A percentile compares a stretch with the other conserved stretches of the same genome.
These are phyloP conservation scores for Marasmarcha lunaedactyla DNA, from an alignment of 2,888 invertebrate genomes.

Conservation along the genomic window DNA sequence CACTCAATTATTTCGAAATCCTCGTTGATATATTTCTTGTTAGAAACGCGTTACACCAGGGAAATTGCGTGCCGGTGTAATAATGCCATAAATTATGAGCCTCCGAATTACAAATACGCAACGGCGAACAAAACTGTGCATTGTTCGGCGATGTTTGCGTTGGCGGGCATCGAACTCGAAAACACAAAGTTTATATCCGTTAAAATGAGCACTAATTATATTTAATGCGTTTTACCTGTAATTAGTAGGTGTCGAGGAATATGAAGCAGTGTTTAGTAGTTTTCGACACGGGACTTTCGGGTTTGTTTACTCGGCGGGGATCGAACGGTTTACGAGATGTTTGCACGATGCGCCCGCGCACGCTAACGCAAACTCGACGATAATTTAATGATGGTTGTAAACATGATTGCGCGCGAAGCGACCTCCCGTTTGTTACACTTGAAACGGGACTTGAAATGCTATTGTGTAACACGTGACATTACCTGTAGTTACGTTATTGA, in stretches of 20 bases:
- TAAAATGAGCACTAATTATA: constrained; percentile 60
- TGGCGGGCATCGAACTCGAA: constrained; percentile 45
- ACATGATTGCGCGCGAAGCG: constrained; percentile 26
- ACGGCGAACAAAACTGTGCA: constrained; percentile 39
- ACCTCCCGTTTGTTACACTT: neutral
- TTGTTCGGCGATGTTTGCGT: constrained; percentile 34
- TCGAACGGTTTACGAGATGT: constrained; percentile 49
- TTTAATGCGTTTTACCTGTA: constrained; percentile 62
- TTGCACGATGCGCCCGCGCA: constrained; percentile 37
- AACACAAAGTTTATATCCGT: constrained; percentile 38
- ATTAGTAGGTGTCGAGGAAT: constrained; percentile 63
- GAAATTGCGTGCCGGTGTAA: no score
- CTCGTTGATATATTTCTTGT: no score
- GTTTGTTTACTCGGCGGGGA: constrained; percentile 44
- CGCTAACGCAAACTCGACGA: constrained; percentile 42
- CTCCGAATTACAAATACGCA: constrained; percentile 28
- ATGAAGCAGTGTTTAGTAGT: constrained; percentile 49
- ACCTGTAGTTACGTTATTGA: no score
- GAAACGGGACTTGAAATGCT: neutral
- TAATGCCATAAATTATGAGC: constrained; percentile 9
- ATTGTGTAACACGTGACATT: constrained; percentile 4
- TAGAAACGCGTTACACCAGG: no score
- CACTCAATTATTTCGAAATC: no score
- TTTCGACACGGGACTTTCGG: constrained; percentile 41
- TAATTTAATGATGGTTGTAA: constrained; percentile 44